phyloP scores from a whole-genome alignment of 64 coral and sea anemone species.

The Dendrophyllia cribrosa region DNA sequence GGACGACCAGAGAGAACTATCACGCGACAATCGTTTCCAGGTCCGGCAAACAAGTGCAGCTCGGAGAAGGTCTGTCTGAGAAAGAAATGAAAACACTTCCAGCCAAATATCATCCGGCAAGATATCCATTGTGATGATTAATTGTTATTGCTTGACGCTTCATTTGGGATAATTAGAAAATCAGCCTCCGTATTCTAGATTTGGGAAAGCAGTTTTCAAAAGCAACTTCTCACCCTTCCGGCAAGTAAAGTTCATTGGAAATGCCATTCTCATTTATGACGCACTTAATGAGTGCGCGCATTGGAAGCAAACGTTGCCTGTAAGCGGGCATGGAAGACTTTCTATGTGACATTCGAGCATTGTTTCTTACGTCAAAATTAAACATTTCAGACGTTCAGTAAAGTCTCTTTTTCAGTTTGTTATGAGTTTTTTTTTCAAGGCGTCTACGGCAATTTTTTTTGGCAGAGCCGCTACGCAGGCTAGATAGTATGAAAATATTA shows the following conservation, averaged over 20 bases:
- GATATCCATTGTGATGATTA: neutral
- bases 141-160: neutral
- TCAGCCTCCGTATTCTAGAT: neutral
- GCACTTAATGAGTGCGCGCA: conserved; percentile 4
- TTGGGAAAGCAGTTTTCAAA: too few relatives aligned
- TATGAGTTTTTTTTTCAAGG: too few relatives aligned
- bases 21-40: conserved; percentile 70
- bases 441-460: too few relatives aligned
- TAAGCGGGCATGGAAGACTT: neutral
- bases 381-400: too few relatives aligned
- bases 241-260: too few relatives aligned
- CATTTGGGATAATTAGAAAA: neutral
- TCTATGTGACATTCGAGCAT: too few relatives aligned
- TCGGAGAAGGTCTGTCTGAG: conserved; percentile 53
- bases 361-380: too few relatives aligned
- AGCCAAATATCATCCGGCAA: conserved; percentile 76
- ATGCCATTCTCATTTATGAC: neutral
- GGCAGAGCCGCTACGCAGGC: too few relatives aligned
- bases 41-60: conserved; percentile 50
- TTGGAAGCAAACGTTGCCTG: neutral
- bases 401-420: too few relatives aligned
- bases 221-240: too few relatives aligned
- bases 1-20: conserved; percentile 68
- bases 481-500: too few relatives aligned
- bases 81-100: conserved; percentile 69